Conservation (phyloP, 1,140 invertebrate species). For the Zaprionus ghesquierei region DNA sequence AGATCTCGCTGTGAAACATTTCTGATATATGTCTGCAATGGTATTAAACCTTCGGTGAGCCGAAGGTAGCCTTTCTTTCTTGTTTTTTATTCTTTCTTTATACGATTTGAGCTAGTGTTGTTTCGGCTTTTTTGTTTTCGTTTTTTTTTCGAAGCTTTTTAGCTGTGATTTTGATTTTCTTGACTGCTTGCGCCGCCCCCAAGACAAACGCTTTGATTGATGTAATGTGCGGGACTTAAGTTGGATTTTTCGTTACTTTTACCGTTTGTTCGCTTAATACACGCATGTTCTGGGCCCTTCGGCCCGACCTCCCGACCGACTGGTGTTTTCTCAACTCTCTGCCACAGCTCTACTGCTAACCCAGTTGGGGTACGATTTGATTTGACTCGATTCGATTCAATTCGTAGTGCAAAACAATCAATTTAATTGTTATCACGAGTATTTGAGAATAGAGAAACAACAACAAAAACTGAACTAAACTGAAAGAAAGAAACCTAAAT, state of each 20-base stretch:
- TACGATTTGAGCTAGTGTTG: constrained; percentile 19
- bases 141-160: not conserved
- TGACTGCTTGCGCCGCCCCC: constrained; percentile 34
- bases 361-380: not conserved
- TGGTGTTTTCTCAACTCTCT: not conserved
- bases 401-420: constrained; percentile 63
- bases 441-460: constrained; percentile 11
- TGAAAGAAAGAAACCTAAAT: constrained; percentile 27
- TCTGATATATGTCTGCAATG: too few species aligned
- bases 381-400: constrained; percentile 15
- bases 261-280: constrained; percentile 62
- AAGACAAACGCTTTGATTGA: constrained; percentile 39
- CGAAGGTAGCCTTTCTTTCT: too few species aligned
- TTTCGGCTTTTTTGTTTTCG: constrained; percentile 8
- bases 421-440: constrained; percentile 67
- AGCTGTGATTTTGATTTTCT: constrained; percentile 17
- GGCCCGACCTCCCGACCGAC: not conserved
- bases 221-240: constrained; percentile 25
- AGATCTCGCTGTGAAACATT: too few species aligned
- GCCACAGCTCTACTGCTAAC: not conserved
- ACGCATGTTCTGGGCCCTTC: constrained; percentile 50
- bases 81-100: too few species aligned
- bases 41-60: too few species aligned
- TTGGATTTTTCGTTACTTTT: constrained; percentile 50
- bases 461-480: constrained; percentile 17